Evolutionary conservation across 2,888 invertebrate genomes (phyloP).

Genomic region (Criorhina ranunculi): DNA sequence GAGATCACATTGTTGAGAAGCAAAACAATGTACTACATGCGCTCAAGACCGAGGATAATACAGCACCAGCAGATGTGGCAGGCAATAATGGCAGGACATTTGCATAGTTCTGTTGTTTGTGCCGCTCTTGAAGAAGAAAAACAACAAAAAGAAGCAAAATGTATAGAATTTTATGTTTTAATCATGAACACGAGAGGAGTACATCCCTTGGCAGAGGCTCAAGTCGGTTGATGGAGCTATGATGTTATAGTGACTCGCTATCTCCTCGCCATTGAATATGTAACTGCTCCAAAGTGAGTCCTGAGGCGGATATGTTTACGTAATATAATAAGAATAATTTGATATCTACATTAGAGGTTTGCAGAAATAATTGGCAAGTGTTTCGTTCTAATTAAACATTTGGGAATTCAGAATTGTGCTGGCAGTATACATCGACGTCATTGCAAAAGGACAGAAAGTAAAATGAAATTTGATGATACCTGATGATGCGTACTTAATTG

Average conservation of each 20-base stretch:
- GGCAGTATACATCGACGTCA: not conserved
- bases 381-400: conserved; percentile 53
- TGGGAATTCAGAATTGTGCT: conserved; percentile 23
- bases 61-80: conserved; percentile 22
- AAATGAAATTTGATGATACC: not conserved
- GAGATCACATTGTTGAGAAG: conserved; percentile 4
- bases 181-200: conserved; percentile 25
- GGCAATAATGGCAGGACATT: conserved; percentile 35
- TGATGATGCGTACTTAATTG: too few species aligned
- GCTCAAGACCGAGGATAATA: not conserved
- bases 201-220: conserved; percentile 31
- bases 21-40: conserved; percentile 10
- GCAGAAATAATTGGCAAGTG: conserved; percentile 40
- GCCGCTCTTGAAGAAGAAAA: not conserved
- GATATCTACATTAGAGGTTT: conserved; percentile 22
- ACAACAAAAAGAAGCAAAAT: conserved; percentile 3
- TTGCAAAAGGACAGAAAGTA: not conserved
- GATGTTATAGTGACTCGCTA: conserved; percentile 7
- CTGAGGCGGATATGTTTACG: conserved; percentile 41
- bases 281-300: conserved; percentile 6
- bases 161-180: conserved; percentile 45
- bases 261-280: conserved; percentile 1
- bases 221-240: conserved; percentile 31
- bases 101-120: not conserved
- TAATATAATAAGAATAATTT: conserved; percentile 47